Percentiles rank a stretch among this genome's conserved stretches.
Evolutionary conservation across 2,797 vertebrate species (phyloP).

Genomic region (Sebastes steindachneri): DNA sequence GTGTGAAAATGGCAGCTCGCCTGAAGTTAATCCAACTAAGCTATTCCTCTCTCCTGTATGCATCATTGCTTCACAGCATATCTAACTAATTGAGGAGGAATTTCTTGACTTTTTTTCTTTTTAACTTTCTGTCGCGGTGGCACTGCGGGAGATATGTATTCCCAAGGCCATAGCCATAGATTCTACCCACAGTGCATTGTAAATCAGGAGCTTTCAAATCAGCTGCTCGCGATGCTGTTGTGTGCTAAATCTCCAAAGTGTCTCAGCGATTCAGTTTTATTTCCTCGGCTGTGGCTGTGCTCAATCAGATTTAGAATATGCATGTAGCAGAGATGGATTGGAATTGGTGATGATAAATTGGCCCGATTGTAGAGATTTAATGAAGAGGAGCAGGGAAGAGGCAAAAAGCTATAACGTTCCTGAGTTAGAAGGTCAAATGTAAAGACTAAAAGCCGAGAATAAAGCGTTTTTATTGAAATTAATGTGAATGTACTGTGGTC

Average conservation of each 20-base stretch:
- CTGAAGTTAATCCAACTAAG: conserved; percentile 43
- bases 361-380: conserved; percentile 22
- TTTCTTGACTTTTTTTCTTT: neutral
- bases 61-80: conserved; percentile 29
- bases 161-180: conserved; percentile 14
- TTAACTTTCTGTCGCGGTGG: conserved; percentile 13
- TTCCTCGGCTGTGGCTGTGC: conserved; percentile 22
- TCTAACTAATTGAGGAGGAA: conserved; percentile 33
- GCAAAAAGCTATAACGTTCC: neutral
- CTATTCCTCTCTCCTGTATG: conserved; percentile 8
- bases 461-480: neutral
- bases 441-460: conserved; percentile 4
- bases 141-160: conserved; percentile 12
- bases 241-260: conserved; percentile 42
- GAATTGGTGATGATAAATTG: conserved; percentile 52
- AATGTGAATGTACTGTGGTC: neutral
- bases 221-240: conserved; percentile 19
- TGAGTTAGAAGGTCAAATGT: conserved; percentile 7
- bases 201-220: conserved; percentile 51
- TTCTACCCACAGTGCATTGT: conserved; percentile 36
- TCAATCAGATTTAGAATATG: conserved; percentile 31
- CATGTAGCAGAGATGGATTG: conserved; percentile 29
- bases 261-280: conserved; percentile 46
- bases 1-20: conserved; percentile 7
- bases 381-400: conserved; percentile 13